These are phyloP conservation scores for Pampus argenteus DNA, from an alignment of 2,797 vertebrate genomes.

Conservation along the genomic window DNA sequence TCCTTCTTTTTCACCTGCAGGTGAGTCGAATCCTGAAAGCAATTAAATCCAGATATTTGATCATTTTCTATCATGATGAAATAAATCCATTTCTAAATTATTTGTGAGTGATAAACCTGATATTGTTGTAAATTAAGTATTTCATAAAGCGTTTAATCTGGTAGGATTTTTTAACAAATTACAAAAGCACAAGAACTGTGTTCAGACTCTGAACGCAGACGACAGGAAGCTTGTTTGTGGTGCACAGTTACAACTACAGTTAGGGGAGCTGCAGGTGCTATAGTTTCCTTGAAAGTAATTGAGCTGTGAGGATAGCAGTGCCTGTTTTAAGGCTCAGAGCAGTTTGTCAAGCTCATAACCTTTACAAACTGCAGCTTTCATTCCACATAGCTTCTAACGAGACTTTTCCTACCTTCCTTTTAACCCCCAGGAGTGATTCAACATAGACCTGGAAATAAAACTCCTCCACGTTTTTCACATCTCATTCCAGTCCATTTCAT, in stretches of 20 bases:
- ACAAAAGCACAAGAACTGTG: not conserved
- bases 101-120: not conserved
- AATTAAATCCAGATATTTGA: not conserved
- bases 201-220: not conserved
- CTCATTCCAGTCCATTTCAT: conserved; percentile 23
- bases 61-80: no score
- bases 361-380: not conserved
- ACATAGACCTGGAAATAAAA: not conserved
- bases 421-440: not conserved
- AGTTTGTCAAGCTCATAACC: not conserved
- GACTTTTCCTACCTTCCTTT: not conserved
- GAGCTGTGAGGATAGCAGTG: not conserved
- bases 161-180: not conserved
- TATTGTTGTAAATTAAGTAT: not conserved
- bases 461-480: not conserved
- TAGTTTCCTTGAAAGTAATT: not conserved
- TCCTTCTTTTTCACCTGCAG: not conserved
- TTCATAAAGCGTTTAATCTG: not conserved
- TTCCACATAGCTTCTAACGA: conserved; percentile 12
- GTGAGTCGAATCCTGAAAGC: not conserved
- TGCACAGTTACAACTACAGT: not conserved
- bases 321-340: not conserved
- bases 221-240: conserved; percentile 4
- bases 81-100: no score
- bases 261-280: conserved; percentile 1